Conservation (phyloP, 2,797 vertebrate genomes). For the Sebastes elongatus region DNA sequence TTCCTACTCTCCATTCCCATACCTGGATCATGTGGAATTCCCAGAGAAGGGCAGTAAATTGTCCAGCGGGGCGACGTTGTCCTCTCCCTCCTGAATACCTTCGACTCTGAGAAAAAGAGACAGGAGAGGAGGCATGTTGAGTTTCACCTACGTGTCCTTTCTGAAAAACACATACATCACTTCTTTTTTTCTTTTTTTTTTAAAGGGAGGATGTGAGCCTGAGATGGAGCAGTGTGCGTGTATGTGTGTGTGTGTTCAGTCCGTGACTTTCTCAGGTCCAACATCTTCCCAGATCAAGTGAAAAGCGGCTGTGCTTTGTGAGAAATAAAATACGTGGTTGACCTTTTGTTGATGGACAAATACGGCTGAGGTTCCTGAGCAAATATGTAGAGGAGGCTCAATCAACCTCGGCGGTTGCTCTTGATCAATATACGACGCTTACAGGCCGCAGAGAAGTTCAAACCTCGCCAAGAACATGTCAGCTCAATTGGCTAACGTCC, state of each 20-base stretch:
- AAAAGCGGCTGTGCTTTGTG: constrained; percentile 36
- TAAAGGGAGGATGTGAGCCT: constrained; percentile 40
- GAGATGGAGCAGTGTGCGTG: constrained; percentile 20
- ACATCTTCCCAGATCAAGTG: constrained; percentile 17
- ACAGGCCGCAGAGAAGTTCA: not conserved
- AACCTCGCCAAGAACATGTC: constrained; percentile 47
- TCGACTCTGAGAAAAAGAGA: constrained; percentile 59
- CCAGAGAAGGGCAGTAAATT: constrained; percentile 89
- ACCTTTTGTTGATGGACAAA: constrained; percentile 68
- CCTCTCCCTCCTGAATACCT: constrained; percentile 76
- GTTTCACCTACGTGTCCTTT: constrained; percentile 71
- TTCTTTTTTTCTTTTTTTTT: constrained; percentile 20
- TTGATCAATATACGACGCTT: constrained; percentile 44
- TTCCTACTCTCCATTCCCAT: constrained; percentile 84
- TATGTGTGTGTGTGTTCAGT: constrained; percentile 1
- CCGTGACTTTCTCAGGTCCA: constrained; percentile 18
- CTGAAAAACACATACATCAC: constrained; percentile 75
- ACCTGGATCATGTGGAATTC: constrained; percentile 88
- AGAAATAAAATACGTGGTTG: constrained; percentile 52
- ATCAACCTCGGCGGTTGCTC: constrained; percentile 33
- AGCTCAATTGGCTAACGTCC: not conserved
- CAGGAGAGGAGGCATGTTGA: constrained; percentile 70
- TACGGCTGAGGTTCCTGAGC: constrained; percentile 45
- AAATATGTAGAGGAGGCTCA: constrained; percentile 47
- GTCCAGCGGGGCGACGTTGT: constrained; percentile 73